Conservation (phyloP, 2,888 invertebrate genomes). For the Callinectes sapidus region DNA sequence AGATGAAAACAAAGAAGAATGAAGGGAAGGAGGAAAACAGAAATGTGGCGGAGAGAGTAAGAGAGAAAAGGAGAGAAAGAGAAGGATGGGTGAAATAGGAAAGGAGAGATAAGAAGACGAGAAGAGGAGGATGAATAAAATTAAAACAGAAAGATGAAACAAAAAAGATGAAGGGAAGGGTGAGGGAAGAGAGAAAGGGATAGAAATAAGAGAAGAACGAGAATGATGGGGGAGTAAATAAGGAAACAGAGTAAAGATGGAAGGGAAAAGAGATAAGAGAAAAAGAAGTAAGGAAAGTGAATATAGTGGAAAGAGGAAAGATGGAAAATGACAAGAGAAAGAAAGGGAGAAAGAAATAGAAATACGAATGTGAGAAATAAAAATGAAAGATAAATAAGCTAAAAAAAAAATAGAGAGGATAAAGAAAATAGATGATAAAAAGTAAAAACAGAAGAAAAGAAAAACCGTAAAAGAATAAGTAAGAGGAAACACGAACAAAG, state of each 20-base stretch:
- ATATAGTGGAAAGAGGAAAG: not conserved
- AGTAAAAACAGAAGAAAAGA: no score
- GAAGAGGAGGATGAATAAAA: not conserved
- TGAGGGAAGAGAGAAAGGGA: not conserved
- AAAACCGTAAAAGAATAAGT: no score
- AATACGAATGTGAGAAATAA: not conserved
- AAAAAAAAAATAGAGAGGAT: not conserved
- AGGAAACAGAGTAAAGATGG: not conserved
- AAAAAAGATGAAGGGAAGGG: not conserved
- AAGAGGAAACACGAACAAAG: no score
- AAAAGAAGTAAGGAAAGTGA: not conserved
- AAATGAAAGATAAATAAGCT: not conserved
- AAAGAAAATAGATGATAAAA: no score
- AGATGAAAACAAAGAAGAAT: not conserved
- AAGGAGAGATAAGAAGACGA: not conserved
- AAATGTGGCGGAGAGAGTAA: not conserved
- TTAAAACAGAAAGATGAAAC: not conserved
- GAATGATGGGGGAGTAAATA: not conserved
- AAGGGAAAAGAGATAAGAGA: not conserved
- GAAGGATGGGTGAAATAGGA: not conserved
- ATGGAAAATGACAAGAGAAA: not conserved
- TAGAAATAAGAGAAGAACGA: not conserved
- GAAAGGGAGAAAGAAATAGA: not conserved
- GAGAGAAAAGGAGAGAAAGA: not conserved
- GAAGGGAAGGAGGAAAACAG: not conserved